Conservation (phyloP, 2,113 vertebrate genomes). For the Thermophis baileyi region DNA sequence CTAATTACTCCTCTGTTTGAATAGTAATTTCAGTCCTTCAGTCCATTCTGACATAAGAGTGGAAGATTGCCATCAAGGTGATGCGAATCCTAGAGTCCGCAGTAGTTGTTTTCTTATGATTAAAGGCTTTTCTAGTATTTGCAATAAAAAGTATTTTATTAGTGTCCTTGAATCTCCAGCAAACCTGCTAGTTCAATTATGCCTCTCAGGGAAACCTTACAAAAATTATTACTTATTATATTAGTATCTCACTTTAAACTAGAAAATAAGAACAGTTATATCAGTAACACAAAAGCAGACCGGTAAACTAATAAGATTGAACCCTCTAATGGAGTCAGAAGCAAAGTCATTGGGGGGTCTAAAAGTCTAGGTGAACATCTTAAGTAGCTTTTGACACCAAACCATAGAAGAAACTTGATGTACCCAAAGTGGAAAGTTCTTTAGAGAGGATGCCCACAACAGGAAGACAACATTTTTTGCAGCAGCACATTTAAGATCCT, state of each 20-base stretch:
- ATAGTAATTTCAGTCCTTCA: neutral
- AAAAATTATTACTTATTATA: neutral
- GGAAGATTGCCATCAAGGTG: neutral
- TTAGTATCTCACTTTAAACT: neutral
- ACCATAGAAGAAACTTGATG: neutral
- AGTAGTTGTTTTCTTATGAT: neutral
- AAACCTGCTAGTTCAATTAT: neutral
- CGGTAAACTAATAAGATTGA: neutral
- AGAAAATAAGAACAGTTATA: neutral
- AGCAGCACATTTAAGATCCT: neutral
- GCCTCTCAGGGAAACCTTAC: neutral
- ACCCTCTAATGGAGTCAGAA: neutral
- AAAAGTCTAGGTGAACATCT: neutral
- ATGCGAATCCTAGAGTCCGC: neutral
- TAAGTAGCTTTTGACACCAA: neutral
- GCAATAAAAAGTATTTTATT: neutral
- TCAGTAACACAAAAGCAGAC: neutral
- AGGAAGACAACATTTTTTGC: neutral
- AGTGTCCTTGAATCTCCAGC: neutral
- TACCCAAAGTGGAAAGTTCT: neutral
- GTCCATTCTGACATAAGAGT: neutral
- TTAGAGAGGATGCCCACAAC: neutral
- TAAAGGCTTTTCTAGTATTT: neutral
- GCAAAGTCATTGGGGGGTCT: neutral
- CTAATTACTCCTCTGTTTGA: neutral